Percentiles rank a stretch among this genome's conserved stretches.
Conservation (phyloP, 2,113 vertebrate genomes). For the Piliocolobus tephrosceles region DNA sequence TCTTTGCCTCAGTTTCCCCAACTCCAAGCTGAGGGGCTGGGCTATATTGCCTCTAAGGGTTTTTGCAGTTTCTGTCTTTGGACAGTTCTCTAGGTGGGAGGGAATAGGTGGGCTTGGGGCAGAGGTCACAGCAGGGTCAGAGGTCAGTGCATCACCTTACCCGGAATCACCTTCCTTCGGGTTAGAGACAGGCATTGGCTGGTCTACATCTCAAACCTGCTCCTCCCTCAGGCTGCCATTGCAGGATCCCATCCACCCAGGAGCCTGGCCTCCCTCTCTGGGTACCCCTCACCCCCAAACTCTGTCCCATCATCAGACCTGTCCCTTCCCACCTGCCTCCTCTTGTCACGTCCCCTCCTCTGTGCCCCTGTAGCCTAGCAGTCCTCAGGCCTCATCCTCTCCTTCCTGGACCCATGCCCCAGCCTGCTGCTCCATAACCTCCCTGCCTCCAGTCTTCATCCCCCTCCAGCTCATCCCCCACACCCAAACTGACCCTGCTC, state of each 20-base stretch:
- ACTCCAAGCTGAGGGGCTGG: background rate
- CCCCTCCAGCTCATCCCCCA: background rate
- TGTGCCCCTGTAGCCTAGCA: background rate
- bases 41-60: background rate
- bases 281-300: fast-evolving
- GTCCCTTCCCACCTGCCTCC: background rate
- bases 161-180: too few species aligned
- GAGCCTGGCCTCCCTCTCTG: fast-evolving
- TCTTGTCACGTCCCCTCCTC: background rate
- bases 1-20: constrained; percentile 22
- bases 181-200: background rate
- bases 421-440: background rate
- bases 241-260: too few species aligned
- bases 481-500: background rate
- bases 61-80: background rate
- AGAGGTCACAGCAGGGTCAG: background rate
- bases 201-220: background rate
- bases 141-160: background rate
- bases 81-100: background rate
- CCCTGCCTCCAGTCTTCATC: background rate
- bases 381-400: background rate
- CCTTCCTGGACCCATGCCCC: fast-evolving
- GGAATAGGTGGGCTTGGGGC: background rate
- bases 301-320: background rate
- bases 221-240: too few species aligned